Conservation (phyloP, 2,797 vertebrate species). For the Hypotaenidia philippensis region DNA sequence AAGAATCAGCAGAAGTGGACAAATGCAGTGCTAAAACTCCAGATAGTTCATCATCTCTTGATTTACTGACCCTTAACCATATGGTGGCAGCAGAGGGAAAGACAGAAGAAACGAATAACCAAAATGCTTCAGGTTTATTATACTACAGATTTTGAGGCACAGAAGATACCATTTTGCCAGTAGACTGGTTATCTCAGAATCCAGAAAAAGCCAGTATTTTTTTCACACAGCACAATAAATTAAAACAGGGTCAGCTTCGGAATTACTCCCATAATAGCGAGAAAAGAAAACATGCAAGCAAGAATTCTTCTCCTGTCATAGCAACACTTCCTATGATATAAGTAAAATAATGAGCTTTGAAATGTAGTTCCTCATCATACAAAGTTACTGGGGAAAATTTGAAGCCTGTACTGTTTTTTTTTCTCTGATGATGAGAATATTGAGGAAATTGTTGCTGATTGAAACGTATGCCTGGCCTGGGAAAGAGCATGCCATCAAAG, state of each 20-base stretch:
- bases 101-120: accelerated
- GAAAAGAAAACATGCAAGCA: neutral
- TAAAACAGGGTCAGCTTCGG: neutral
- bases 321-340: neutral
- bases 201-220: neutral
- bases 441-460: neutral
- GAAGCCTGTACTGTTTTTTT: neutral
- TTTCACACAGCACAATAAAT: neutral
- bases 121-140: neutral
- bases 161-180: neutral
- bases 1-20: accelerated
- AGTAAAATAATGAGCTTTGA: neutral
- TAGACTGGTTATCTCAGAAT: neutral
- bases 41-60: neutral
- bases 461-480: neutral
- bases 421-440: neutral
- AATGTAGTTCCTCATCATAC: neutral
- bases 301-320: neutral
- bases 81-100: constrained; percentile 38
- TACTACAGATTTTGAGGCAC: neutral
- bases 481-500: neutral
- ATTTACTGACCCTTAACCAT: neutral
- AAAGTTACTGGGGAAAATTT: neutral
- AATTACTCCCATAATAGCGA: neutral
- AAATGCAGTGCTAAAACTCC: neutral